Evolutionary conservation across 2,797 vertebrate species (phyloP), one percentile per base, ranked within the genome.

Genomic region (Spinus pinus): DNA sequence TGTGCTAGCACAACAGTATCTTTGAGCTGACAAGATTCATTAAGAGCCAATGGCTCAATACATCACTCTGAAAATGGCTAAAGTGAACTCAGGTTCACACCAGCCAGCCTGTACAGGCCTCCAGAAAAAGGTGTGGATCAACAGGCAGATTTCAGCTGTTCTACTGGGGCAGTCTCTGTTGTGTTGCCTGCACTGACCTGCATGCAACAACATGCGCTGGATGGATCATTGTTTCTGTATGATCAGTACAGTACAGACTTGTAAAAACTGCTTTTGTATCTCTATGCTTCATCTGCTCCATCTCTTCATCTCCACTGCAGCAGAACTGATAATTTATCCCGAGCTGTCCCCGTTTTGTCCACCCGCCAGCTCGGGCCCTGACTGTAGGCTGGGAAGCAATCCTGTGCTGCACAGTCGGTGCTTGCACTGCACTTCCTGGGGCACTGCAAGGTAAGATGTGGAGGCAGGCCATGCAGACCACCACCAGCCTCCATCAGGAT

Each of bases 321-420:
- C 47, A 69, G 28, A 84, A 58, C 6, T 9, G 9, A 18, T 1
- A 27, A 50, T 35, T 69, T 14, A 2, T 13, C 23, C 13, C 17
- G 1, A 1, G 2, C 0, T 22, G 21, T 50, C 3, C 12, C 15
- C 13, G 6, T 65, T 69, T 8, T 14, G 23, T 21, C 14, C 33
- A 21, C 11, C 5, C 4, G 3, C 41, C 4, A 0, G 39, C 10
- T 9, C 0, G 1, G 4, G 22, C 28, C 9, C 25, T 42, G 1
- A 44, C 42, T 13, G 18, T 0, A 22, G 24, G 30, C n/a, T 46
- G 46, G n/a, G 18, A 57, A 53, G 30, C 0, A 0, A n/a, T 49
- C 24, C 62, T 7, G 8, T 5, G 22, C 54, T 50, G 41, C 6
- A 19, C 33, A 2, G 0, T 8, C 33, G 6, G 7, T 2, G 14